Evolutionary conservation across 2,888 invertebrate species (phyloP).

Genomic region (Caenorhabditis sp.): DNA sequence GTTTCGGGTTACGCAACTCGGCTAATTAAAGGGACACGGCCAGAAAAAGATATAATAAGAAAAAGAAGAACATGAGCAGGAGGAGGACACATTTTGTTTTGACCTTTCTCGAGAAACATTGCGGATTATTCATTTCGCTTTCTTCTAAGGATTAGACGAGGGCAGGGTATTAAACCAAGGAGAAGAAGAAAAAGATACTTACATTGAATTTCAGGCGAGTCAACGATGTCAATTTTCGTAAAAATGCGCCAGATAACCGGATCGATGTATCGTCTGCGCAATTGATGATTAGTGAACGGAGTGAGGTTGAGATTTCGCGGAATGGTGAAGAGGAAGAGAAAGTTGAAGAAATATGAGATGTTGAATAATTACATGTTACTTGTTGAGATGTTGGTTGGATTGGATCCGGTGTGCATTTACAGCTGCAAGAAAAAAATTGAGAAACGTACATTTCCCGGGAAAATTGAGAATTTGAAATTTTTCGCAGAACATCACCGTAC

Average conservation of each 20-base stretch:
- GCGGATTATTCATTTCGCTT: background rate
- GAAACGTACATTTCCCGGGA: background rate
- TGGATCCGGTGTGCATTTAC: conserved; percentile 62
- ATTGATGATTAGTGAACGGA: conserved; percentile 34
- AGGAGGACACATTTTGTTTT: background rate
- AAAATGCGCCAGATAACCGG: conserved; percentile 25
- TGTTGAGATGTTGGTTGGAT: conserved; percentile 32
- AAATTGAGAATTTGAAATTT: background rate
- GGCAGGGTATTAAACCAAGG: too few relatives aligned
- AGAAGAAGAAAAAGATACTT: conserved; percentile 3
- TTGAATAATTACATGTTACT: conserved; percentile 32
- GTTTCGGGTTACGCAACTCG: conserved; percentile 30
- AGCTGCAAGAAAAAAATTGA: conserved; percentile 44
- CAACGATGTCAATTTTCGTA: conserved; percentile 24
- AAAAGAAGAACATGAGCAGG: background rate
- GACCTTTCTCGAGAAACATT: background rate
- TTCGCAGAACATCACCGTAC: too few relatives aligned
- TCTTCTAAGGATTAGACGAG: too few relatives aligned
- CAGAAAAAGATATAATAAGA: conserved; percentile 8
- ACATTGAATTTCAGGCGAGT: conserved; percentile 46
- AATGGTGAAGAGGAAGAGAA: conserved; percentile 13
- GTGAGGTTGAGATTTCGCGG: background rate
- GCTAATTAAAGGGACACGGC: conserved; percentile 45
- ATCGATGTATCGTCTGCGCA: conserved; percentile 13
- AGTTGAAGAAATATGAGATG: conserved; percentile 11